Conservation (phyloP, 2,113 vertebrate genomes). For the Puffinus mauretanicus region DNA sequence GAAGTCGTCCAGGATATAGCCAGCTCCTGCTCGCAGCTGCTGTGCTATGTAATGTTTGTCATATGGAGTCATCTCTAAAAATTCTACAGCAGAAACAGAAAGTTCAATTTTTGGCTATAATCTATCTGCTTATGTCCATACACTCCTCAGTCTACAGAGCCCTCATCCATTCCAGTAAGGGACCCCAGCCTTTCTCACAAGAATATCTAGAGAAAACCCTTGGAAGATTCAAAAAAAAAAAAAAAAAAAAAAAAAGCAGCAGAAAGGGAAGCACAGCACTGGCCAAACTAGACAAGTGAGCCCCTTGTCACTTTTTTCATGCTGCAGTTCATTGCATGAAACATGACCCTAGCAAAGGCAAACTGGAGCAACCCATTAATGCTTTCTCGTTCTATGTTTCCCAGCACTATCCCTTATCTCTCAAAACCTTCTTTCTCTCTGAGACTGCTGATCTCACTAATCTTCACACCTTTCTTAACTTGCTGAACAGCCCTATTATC, state of each 20-base stretch:
- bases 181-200: not conserved
- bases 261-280: not conserved
- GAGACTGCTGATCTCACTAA: not conserved
- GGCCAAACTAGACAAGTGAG: not conserved
- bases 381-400: not conserved
- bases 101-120: not conserved
- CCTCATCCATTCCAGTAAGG: not conserved
- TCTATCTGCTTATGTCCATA: not conserved
- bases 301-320: not conserved
- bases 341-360: not conserved
- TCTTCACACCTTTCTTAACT: not conserved
- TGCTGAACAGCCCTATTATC: not conserved
- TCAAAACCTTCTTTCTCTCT: not conserved
- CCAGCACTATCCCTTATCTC: not conserved
- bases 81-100: slow-evolving; percentile 74
- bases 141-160: not conserved
- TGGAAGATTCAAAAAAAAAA: not conserved
- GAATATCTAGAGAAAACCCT: not conserved
- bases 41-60: slow-evolving; percentile 86
- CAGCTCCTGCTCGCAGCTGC: slow-evolving; percentile 91
- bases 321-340: not conserved
- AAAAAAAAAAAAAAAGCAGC: not conserved
- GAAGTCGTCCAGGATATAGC: slow-evolving; percentile 91
- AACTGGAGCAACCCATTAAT: not conserved
- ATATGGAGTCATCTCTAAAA: slow-evolving; percentile 83